Evolutionary conservation across 2,797 vertebrate genomes (phyloP), one percentile per base, ranked within the genome.

Genomic region (Channallabes apus): DNA sequence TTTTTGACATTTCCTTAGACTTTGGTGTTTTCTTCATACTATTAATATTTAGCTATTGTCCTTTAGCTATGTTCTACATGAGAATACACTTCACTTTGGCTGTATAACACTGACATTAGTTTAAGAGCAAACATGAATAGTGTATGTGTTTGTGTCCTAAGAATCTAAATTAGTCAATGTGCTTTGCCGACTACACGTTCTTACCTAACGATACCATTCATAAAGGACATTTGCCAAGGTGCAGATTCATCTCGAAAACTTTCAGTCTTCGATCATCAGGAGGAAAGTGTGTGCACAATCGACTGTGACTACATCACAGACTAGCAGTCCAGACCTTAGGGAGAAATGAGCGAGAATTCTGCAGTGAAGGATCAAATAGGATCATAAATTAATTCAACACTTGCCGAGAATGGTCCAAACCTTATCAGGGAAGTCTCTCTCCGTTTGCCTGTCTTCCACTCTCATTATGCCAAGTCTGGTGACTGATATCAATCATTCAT

Each of bases 321-420:
- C 29, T 38, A 61, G 29, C 56, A 61, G 20, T 77, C 18, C 9
- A 77, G 75, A 84, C 46, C 69, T 84, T 77, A 84, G 71, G 83
- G 35, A 82, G 79, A 80, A 79, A 76, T 51, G 84, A 82, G 58
- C 58, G 54, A 41, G 85, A 76, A 72, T 62, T 76, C 75, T 68
- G 29, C 61, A 89, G 9, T 61, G 54, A 86, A 71, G 71, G 80
- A 80, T 85, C 77, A 88, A 84, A 89, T 86, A 85, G 83, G 85
- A 89, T 88, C 86, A 84, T 90, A 87, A 88, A 90, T 90, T 77
- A 87, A 88, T 88, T 87, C 84, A 84, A 65, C 85, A 79, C 85
- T 85, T 85, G 79, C 83, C 15, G 69, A 80, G 87, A 87, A 86
- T 88, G 76, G 84, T 88, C 73, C 87, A 84, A 87, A 88, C 85